Evolutionary conservation across 2,888 invertebrate species (phyloP).

Genomic region (Aplocera efformata): DNA sequence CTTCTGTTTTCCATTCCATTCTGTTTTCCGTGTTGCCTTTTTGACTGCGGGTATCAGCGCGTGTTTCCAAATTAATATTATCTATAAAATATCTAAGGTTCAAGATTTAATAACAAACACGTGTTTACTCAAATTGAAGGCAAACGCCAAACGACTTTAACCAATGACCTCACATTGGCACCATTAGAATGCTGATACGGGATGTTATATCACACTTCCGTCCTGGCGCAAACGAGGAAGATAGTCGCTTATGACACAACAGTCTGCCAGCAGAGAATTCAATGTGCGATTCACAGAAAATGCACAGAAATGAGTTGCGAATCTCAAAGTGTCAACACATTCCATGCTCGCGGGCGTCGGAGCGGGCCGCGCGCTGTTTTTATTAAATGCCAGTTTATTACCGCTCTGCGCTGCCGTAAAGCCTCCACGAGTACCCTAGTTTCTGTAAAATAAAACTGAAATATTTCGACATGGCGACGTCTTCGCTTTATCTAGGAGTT

Average conservation of each 20-base stretch:
- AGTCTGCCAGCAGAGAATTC: constrained; percentile 52
- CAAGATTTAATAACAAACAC: too few species aligned
- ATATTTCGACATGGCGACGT: constrained; percentile 45
- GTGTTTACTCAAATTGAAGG: too few species aligned
- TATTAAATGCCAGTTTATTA: constrained; percentile 59
- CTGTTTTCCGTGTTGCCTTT: too few species aligned
- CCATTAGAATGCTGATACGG: too few species aligned
- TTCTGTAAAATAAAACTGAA: constrained; percentile 61
- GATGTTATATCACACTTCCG: constrained; percentile 58
- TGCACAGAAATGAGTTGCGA: constrained; percentile 40
- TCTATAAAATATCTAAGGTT: too few species aligned
- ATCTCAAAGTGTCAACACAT: constrained; percentile 42
- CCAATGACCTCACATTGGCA: too few species aligned
- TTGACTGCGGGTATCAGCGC: too few species aligned
- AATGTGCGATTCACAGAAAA: constrained; percentile 36
- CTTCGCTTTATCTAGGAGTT: constrained; percentile 52
- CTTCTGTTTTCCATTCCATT: too few species aligned
- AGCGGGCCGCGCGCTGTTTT: constrained; percentile 40
- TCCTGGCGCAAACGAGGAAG: constrained; percentile 63
- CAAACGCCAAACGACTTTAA: too few species aligned
- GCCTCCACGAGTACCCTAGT: constrained; percentile 48
- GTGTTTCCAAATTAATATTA: too few species aligned
- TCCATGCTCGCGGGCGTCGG: constrained; percentile 31
- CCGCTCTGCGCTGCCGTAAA: constrained; percentile 47
- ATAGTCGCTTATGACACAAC: constrained; percentile 70